Conservation (phyloP, 1,140 invertebrate species). For the Conus betulinus region DNA sequence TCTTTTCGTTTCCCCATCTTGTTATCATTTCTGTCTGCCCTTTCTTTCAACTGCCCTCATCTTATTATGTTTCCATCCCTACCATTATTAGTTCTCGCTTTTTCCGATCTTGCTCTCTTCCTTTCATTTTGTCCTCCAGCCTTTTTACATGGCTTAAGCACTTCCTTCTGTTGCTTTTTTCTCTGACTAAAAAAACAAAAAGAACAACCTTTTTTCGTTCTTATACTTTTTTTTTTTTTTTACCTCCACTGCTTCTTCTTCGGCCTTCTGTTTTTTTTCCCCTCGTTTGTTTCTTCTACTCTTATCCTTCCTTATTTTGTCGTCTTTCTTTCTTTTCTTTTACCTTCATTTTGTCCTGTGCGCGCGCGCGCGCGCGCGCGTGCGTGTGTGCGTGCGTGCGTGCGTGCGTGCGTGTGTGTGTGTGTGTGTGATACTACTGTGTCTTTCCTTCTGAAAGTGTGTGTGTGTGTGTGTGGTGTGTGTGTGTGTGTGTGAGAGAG, state of each 20-base stretch:
- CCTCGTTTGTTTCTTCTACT: not conserved
- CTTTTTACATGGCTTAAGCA: not conserved
- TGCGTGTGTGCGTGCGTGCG: constrained; percentile 24
- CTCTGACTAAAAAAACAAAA: too few species aligned
- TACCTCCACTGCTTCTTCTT: not conserved
- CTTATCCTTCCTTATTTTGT: not conserved
- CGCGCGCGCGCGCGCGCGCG: not conserved
- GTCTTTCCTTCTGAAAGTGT: not conserved
- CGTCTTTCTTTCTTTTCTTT: not conserved
- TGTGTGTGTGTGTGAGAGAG: not conserved
- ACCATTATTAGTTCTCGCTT: too few species aligned
- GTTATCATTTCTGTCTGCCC: too few species aligned
- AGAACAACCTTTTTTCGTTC: not conserved
- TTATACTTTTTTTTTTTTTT: not conserved
- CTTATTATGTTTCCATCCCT: too few species aligned
- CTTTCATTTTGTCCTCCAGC: too few species aligned
- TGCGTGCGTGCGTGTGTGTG: constrained; percentile 34
- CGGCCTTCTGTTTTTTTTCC: too few species aligned
- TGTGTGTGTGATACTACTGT: constrained; percentile 6
- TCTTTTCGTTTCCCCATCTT: too few species aligned
- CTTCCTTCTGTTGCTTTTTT: not conserved
- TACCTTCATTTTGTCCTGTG: too few species aligned
- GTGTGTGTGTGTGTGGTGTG: constrained; percentile 24
- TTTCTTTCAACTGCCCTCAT: too few species aligned
- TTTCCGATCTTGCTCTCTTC: not conserved